Percentiles rank a stretch among this genome's conserved stretches.
Conservation (phyloP, 2,888 invertebrate species). For the Andricus curvator region DNA sequence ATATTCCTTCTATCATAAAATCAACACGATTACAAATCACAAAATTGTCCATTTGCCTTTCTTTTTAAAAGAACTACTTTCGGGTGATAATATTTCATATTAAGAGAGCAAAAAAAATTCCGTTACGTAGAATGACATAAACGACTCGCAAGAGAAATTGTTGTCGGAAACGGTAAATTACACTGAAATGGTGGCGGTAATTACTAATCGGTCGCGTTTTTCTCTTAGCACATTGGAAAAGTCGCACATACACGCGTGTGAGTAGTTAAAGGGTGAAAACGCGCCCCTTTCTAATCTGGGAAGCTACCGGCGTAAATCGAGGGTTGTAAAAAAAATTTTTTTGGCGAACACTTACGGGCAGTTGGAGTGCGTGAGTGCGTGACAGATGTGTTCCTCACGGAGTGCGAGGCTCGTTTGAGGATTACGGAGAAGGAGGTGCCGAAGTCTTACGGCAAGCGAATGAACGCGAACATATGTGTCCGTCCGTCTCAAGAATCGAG, state of each 20-base stretch:
- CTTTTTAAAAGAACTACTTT: not conserved
- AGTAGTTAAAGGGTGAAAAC: not conserved
- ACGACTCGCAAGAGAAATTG: not conserved
- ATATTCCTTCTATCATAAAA: no score
- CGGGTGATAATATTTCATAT: not conserved
- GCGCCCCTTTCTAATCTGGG: not conserved
- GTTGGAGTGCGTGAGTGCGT: constrained; percentile 58
- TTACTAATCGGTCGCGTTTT: not conserved
- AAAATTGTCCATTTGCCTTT: not conserved
- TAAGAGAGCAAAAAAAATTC: not conserved
- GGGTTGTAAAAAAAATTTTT: constrained; percentile 28
- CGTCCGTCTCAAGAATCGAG: constrained; percentile 63
- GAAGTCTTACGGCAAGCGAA: constrained; percentile 72
- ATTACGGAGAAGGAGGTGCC: constrained; percentile 74
- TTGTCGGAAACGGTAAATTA: not conserved
- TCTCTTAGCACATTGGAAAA: not conserved
- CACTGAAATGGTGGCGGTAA: not conserved
- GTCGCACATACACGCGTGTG: constrained; percentile 27
- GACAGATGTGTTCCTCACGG: constrained; percentile 75
- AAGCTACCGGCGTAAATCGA: not conserved
- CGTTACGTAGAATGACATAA: not conserved
- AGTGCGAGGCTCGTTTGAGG: constrained; percentile 78
- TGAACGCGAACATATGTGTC: constrained; percentile 67
- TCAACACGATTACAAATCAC: no score
- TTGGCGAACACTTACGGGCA: constrained; percentile 47